Evolutionary conservation across 1,140 invertebrate species (phyloP).

Genomic region (Antheraea mylitta): DNA sequence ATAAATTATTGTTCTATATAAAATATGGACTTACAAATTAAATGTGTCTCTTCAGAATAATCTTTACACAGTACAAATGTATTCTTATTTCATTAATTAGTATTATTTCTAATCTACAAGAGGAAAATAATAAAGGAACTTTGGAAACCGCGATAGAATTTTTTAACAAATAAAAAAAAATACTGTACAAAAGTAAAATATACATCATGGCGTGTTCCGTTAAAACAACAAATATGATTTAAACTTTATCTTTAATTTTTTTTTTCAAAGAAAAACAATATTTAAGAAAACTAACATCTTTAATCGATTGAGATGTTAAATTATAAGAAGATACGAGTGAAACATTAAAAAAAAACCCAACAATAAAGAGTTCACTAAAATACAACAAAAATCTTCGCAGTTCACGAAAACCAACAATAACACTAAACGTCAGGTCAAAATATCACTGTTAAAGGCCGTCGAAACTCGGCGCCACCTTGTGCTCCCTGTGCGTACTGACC

Average conservation of each 20-base stretch:
- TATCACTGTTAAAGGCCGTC: slow-evolving; percentile 90
- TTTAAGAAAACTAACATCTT: neutral
- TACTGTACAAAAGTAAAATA: neutral
- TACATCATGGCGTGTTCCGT: neutral
- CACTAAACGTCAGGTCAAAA: slow-evolving; percentile 87
- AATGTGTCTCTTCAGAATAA: neutral
- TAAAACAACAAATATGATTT: too few species aligned
- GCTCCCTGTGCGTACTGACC: slow-evolving; percentile 79
- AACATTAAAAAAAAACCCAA: neutral
- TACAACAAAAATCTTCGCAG: slow-evolving; percentile 3
- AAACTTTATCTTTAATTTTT: too few species aligned
- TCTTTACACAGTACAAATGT: neutral
- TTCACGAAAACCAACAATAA: slow-evolving; percentile 26
- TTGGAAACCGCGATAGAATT: slow-evolving; percentile 24
- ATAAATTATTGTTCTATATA: neutral
- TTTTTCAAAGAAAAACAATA: neutral
- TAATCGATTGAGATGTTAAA: neutral
- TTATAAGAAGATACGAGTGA: neutral
- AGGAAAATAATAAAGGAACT: slow-evolving; percentile 54
- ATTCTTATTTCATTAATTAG: neutral
- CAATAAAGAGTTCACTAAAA: neutral
- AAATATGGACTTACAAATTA: neutral
- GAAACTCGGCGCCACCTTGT: slow-evolving; percentile 82
- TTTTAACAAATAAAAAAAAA: neutral
- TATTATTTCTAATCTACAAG: slow-evolving; percentile 18